phyloP scores from a whole-genome alignment of 2,797 vertebrate species.

The Pipistrellus pipistrellus region DNA sequence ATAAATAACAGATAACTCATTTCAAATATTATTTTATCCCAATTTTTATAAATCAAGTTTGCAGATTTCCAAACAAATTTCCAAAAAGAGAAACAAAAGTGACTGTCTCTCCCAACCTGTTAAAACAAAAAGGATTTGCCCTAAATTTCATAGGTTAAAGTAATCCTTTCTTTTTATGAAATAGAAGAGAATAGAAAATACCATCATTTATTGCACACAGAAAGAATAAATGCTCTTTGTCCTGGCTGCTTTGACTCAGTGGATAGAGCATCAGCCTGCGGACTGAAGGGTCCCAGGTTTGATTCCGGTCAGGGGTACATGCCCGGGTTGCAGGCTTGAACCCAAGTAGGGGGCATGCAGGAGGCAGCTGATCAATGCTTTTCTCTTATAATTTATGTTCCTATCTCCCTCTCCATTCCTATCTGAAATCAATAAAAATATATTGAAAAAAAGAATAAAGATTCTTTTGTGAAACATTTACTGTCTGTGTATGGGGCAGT shows the following conservation, averaged over 20 bases:
- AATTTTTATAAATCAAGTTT: conserved; percentile 35
- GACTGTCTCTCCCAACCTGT: background rate
- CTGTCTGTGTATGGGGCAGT: background rate
- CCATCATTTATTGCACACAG: background rate
- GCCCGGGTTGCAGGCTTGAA: too few species aligned
- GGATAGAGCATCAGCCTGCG: too few species aligned
- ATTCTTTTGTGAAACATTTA: background rate
- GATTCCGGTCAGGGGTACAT: too few species aligned
- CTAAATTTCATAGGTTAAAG: conserved; percentile 15
- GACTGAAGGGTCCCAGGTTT: too few species aligned
- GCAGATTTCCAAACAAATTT: background rate
- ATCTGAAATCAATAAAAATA: too few species aligned
- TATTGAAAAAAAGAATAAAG: background rate
- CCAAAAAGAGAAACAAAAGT: background rate
- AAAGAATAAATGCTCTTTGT: background rate
- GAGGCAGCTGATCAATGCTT: too few species aligned
- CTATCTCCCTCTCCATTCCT: too few species aligned
- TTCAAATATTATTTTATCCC: background rate
- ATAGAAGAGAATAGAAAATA: conserved; percentile 18
- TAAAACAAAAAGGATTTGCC: background rate
- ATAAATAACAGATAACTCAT: conserved; percentile 34
- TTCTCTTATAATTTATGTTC: too few species aligned
- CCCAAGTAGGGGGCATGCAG: too few species aligned
- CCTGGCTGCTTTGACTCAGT: too few species aligned
- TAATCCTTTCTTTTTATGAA: conserved; percentile 34